Percentiles rank a stretch among this genome's conserved stretches.
These are phyloP conservation scores for Progne subis DNA, from an alignment of 2,113 vertebrate genomes.

Conservation along the genomic window DNA sequence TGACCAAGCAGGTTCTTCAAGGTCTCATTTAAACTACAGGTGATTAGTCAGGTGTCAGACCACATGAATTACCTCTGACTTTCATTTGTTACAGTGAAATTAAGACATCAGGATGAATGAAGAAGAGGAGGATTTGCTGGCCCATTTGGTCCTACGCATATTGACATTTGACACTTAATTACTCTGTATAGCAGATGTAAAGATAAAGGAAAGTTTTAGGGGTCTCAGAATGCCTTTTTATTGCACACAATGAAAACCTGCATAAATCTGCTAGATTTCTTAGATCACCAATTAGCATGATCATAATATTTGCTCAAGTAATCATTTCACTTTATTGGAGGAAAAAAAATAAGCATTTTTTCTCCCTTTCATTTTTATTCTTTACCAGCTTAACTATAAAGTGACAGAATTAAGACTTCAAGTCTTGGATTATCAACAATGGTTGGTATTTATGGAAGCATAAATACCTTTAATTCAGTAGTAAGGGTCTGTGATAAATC, in stretches of 20 bases:
- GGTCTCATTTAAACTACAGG: neutral
- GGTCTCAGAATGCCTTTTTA: neutral
- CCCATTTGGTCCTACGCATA: neutral
- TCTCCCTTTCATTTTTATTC: neutral
- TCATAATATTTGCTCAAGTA: neutral
- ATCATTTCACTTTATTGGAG: neutral
- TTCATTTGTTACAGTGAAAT: neutral
- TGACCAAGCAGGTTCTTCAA: neutral
- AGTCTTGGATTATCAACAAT: neutral
- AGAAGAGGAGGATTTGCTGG: neutral
- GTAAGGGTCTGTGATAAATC: neutral
- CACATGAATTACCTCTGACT: neutral
- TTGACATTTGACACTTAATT: neutral
- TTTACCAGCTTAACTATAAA: neutral
- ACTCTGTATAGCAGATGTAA: neutral
- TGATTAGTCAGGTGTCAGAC: neutral
- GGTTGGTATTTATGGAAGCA: constrained; percentile 14
- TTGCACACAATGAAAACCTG: neutral
- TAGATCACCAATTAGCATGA: neutral
- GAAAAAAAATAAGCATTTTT: neutral
- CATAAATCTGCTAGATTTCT: neutral
- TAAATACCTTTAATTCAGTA: neutral
- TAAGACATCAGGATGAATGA: neutral
- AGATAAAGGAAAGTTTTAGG: neutral
- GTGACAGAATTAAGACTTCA: neutral